Evolutionary conservation across 2,888 invertebrate genomes (phyloP).

Genomic region (Bellardia bayeri): DNA sequence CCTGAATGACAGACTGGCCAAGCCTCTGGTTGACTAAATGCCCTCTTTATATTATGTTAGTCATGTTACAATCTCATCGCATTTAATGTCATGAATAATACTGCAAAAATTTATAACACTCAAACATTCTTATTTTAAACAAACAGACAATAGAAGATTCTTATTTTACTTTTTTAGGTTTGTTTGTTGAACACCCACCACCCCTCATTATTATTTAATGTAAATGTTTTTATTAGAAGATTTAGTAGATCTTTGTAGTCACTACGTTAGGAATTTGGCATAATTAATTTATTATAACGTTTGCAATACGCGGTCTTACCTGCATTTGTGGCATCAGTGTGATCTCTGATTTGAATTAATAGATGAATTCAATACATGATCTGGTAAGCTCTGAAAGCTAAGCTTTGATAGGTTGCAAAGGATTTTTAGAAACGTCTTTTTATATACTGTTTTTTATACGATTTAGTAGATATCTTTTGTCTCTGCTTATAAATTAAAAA

Average conservation of each 20-base stretch:
- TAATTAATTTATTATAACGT: not conserved
- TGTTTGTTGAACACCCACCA: not conserved
- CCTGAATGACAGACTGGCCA: slow-evolving; percentile 15
- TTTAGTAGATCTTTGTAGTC: slow-evolving; percentile 6
- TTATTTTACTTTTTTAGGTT: not conserved
- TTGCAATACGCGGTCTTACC: too few species aligned
- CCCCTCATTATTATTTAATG: slow-evolving; percentile 11
- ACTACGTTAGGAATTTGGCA: not conserved
- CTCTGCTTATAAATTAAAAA: too few species aligned
- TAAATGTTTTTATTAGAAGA: slow-evolving; percentile 37
- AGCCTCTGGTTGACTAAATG: slow-evolving; percentile 31
- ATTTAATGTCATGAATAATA: slow-evolving; percentile 50
- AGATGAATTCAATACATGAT: too few species aligned
- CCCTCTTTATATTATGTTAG: slow-evolving; percentile 12
- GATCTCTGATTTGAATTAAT: too few species aligned
- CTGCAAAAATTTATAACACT: slow-evolving; percentile 24
- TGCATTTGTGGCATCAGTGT: too few species aligned
- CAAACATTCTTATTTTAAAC: slow-evolving; percentile 23
- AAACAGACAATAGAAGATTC: slow-evolving; percentile 17
- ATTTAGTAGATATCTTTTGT: too few species aligned
- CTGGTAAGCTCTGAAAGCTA: too few species aligned
- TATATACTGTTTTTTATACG: too few species aligned
- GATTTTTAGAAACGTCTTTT: too few species aligned
- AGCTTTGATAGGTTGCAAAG: not conserved
- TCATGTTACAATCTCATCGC: slow-evolving; percentile 35